Conservation (phyloP, 2,888 invertebrate species). For the Drosophila melanocephala region DNA sequence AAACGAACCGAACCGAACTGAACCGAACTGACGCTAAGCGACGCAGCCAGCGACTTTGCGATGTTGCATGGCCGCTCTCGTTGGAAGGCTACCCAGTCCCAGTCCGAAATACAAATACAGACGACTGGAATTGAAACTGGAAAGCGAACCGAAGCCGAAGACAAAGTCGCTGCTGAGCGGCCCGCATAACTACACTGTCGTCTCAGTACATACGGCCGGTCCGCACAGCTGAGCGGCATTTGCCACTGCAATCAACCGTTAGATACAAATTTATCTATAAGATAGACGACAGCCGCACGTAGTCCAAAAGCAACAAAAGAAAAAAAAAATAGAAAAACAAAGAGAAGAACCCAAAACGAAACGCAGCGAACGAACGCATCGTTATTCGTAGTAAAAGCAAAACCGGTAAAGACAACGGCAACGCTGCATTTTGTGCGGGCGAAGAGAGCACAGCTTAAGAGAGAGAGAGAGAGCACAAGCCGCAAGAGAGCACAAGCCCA, state of each 20-base stretch:
- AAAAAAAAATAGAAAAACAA: neutral
- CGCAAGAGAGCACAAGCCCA: neutral
- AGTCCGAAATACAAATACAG: slow-evolving; percentile 50
- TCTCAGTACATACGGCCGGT: slow-evolving; percentile 33
- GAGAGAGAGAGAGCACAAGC: slow-evolving; percentile 2
- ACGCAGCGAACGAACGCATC: slow-evolving; percentile 27
- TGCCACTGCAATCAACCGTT: slow-evolving; percentile 60
- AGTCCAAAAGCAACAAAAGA: slow-evolving; percentile 7
- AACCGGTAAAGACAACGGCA: slow-evolving; percentile 44
- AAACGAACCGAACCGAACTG: slow-evolving; percentile 17
- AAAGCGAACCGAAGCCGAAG: slow-evolving; percentile 25
- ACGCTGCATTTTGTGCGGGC: slow-evolving; percentile 62
- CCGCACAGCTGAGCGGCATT: slow-evolving; percentile 70
- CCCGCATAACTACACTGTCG: slow-evolving; percentile 43
- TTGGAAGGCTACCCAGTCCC: slow-evolving; percentile 47
- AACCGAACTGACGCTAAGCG: slow-evolving; percentile 29
- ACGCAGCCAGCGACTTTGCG: slow-evolving; percentile 21
- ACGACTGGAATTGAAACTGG: slow-evolving; percentile 45
- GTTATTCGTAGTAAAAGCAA: slow-evolving; percentile 54
- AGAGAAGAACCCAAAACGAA: neutral
- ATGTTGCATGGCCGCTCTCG: slow-evolving; percentile 59
- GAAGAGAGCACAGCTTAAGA: slow-evolving; percentile 25
- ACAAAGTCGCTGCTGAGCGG: slow-evolving; percentile 34
- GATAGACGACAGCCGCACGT: slow-evolving; percentile 29
- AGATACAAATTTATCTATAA: slow-evolving; percentile 71